Base-by-base conservation (phyloP, 2,888 invertebrate genomes). In the Agriopis aurantiaria region DNA sequence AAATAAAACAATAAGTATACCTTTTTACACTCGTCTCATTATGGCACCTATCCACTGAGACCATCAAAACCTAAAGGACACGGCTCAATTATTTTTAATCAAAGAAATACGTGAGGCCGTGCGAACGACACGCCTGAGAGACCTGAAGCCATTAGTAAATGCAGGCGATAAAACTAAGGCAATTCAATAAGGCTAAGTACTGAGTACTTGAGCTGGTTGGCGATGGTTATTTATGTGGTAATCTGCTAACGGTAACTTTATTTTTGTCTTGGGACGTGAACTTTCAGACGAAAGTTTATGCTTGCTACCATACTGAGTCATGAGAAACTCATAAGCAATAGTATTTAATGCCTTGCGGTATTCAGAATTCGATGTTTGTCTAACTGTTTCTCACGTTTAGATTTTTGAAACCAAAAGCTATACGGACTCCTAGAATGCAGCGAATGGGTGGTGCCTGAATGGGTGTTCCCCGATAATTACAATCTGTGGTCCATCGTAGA, bases 81-180 rank as follows among this genome's bases (percentile, higher is more conserved):
- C 23, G 3, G 40, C 61, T 61, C 66, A 56, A 71, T 67, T 64
- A 60, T 52, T 71, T 61, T 71, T 52, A 60, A 67, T 67, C 67
- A 74, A 78, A 72, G 65, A 63, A 72, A 69, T 65, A 68, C 72
- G 72, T 79, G 74, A 43, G 51, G 68, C 57, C 52, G 61, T 75
- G 55, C 55, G 10, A 52, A 68, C 60, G 53, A 23, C 41, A 53
- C 43, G 59, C 68, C 53, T 14, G 45, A 78, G 80, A 78, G 81
- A 84, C 82, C 82, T 81, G 81, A 75, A 68, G 57, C 82, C 82
- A 82, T 81, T 82, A 82, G 82, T 78, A 75, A 76, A 75, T 81
- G 82, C 83, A 79, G 71, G 78, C 78, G 81, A 82, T 85, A 86
- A 84, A 85, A 74, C 68, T 73, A 65, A 70, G 62, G 58, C 66